Percentiles rank a stretch among this genome's conserved stretches.
Evolutionary conservation across 2,888 invertebrate species (phyloP).

Genomic region (Nomada fabriciana): DNA sequence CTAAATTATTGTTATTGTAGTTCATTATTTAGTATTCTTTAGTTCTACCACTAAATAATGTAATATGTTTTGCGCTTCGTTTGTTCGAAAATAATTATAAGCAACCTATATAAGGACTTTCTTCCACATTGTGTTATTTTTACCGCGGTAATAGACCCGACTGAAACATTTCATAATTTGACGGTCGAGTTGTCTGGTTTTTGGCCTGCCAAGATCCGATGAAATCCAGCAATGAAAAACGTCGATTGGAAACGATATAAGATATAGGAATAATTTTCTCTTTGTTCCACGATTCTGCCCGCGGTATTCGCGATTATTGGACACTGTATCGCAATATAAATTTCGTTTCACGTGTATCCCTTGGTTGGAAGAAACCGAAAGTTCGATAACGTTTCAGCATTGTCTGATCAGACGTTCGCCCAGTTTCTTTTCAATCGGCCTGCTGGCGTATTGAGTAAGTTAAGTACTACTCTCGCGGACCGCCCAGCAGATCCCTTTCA

Average conservation of each 20-base stretch:
- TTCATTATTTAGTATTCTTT: too few relatives aligned
- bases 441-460: neutral
- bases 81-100: too few relatives aligned
- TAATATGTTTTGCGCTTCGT: too few relatives aligned
- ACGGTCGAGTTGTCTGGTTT: neutral
- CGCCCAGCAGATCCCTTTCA: neutral
- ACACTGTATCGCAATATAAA: neutral
- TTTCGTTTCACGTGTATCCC: neutral
- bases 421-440: neutral
- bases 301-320: neutral
- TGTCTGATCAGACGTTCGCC: neutral
- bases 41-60: too few relatives aligned
- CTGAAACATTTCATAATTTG: slow-evolving; percentile 43
- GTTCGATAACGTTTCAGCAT: neutral
- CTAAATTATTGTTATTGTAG: too few relatives aligned
- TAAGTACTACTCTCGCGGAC: neutral
- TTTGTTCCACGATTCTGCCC: neutral
- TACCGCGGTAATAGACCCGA: slow-evolving; percentile 20
- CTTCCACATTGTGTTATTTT: slow-evolving; percentile 6
- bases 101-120: too few relatives aligned
- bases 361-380: neutral
- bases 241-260: slow-evolving; percentile 12
- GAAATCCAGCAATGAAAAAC: neutral
- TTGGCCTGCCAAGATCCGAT: neutral
- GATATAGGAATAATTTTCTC: neutral